A percentile compares a stretch with the other conserved stretches of the same genome.
Conservation (phyloP, 2,113 vertebrate species). For the Pterocles orientalis region DNA sequence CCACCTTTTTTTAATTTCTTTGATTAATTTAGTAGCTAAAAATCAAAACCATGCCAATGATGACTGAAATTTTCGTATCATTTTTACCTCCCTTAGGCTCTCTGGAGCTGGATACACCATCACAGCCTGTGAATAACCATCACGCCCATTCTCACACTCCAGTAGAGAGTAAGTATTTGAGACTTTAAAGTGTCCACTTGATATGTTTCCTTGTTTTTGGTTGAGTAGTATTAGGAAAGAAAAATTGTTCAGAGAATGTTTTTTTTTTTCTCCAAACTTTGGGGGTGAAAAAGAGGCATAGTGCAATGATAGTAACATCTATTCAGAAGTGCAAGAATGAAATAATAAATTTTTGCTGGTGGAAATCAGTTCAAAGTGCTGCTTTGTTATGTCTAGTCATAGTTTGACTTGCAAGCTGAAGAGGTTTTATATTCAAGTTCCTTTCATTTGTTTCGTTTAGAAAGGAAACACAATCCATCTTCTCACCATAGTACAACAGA, state of each 20-base stretch:
- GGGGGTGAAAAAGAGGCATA: not conserved
- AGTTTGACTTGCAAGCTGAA: not conserved
- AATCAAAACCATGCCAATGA: not conserved
- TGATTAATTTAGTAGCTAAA: not conserved
- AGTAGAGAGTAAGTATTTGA: conserved; percentile 88
- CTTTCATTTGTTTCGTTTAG: conserved; percentile 73
- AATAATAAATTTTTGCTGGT: not conserved
- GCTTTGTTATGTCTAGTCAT: not conserved
- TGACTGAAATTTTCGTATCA: not conserved
- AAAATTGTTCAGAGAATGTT: not conserved
- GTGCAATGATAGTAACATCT: not conserved
- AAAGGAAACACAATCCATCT: conserved; percentile 93
- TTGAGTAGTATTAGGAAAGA: not conserved
- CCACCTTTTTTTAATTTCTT: not conserved
- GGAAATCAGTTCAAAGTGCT: not conserved
- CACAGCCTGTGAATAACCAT: conserved; percentile 98
- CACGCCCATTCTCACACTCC: conserved; percentile 92
- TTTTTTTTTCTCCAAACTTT: not conserved
- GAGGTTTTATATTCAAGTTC: not conserved
- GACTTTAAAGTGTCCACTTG: not conserved
- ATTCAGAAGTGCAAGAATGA: not conserved
- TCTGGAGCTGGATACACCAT: conserved; percentile 95
- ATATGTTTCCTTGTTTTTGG: not conserved
- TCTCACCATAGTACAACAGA: conserved; percentile 92
- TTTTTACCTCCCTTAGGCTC: conserved; percentile 79